Evolutionary conservation across 1,140 invertebrate genomes (phyloP).

Genomic region (Brachystomella parvula): DNA sequence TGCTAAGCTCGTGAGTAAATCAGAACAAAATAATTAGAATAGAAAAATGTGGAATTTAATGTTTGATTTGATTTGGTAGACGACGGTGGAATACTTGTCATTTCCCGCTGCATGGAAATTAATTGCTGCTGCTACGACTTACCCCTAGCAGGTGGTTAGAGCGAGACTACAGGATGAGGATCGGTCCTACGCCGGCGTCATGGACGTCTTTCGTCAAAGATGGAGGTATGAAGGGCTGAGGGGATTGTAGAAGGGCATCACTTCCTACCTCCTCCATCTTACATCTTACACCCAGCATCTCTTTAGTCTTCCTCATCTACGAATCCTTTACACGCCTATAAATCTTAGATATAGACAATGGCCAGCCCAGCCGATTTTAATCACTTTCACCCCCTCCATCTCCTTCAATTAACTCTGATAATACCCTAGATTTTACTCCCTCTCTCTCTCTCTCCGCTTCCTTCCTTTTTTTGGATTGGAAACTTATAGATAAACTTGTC

Average conservation of each 20-base stretch:
- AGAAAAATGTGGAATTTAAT: no score
- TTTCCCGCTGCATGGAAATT: constrained; percentile 94
- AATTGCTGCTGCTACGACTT: constrained; percentile 83
- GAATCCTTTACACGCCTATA: constrained; percentile 91
- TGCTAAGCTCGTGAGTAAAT: constrained; percentile 72
- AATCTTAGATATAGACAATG: no score
- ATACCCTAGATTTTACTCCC: no score
- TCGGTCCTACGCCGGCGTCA: constrained; percentile 69
- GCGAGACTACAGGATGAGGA: constrained; percentile 96
- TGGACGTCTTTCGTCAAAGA: constrained; percentile 76
- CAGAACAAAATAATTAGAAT: background rate
- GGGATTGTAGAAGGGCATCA: constrained; percentile 95
- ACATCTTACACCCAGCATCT: constrained; percentile 96
- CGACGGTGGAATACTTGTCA: constrained; percentile 73
- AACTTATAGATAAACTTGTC: no score
- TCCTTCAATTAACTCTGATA: no score
- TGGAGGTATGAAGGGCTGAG: constrained; percentile 80
- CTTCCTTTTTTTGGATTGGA: no score
- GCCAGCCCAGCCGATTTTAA: no score
- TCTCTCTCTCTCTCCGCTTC: no score
- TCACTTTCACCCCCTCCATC: no score
- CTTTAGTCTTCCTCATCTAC: constrained; percentile 94
- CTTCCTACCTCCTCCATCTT: constrained; percentile 83
- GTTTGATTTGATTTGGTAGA: constrained; percentile 51
- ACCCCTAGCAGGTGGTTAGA: constrained; percentile 93